Evolutionary conservation across 2,113 vertebrate genomes (phyloP).

Genomic region (Pyxicephalus adspersus): DNA sequence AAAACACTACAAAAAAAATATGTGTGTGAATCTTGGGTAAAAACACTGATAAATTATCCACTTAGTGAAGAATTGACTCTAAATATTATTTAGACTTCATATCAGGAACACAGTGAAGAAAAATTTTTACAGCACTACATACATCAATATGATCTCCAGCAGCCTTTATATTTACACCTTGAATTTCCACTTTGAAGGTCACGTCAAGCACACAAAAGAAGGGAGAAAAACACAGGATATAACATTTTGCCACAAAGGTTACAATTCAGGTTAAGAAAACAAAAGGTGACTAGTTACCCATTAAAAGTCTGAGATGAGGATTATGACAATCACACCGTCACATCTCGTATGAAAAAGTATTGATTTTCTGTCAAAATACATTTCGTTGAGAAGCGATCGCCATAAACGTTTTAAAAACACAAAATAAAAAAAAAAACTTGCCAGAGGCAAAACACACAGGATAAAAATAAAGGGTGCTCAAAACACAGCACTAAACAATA

Average conservation of each 20-base stretch:
- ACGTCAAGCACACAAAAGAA: constrained; percentile 1
- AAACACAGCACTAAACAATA: constrained; percentile 66
- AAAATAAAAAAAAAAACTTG: constrained; percentile 67
- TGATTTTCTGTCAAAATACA: constrained; percentile 92
- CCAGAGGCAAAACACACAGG: constrained; percentile 73
- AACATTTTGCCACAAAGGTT: constrained; percentile 70
- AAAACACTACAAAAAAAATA: no score
- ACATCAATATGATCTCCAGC: background rate
- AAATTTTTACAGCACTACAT: no score
- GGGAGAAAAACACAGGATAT: constrained; percentile 42
- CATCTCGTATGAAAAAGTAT: constrained; percentile 85
- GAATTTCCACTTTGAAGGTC: constrained; percentile 6
- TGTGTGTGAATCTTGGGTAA: no score
- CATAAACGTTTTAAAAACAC: constrained; percentile 68
- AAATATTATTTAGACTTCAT: no score
- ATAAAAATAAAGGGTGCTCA: constrained; percentile 68
- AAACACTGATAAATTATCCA: no score
- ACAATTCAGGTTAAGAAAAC: constrained; percentile 73
- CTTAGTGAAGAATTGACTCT: no score
- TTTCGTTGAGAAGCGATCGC: constrained; percentile 78
- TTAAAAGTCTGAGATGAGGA: constrained; percentile 78
- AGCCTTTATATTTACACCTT: constrained; percentile 20
- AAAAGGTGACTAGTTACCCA: constrained; percentile 67
- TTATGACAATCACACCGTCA: constrained; percentile 82
- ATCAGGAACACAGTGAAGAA: no score